A percentile compares a stretch with the other conserved stretches of the same genome.
Conservation (phyloP, 1,140 invertebrate species). For the Drosophila melanica region DNA sequence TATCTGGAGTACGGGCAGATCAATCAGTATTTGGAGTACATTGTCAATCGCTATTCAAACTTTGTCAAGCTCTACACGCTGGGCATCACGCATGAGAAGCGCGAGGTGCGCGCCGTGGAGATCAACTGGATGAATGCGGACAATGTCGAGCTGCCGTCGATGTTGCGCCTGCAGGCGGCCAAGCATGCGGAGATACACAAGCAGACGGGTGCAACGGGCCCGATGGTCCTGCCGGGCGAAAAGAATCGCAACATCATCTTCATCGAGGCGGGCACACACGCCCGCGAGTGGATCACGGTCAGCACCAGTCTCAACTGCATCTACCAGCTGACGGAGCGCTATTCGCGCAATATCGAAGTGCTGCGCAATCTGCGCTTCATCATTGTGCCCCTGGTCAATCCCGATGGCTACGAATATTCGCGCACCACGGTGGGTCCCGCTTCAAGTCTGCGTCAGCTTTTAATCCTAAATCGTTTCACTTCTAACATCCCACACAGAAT, state of each 20-base stretch:
- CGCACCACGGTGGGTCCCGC: conserved; percentile 64
- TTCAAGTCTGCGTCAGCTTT: background rate
- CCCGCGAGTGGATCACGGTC: conserved; percentile 88
- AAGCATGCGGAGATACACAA: conserved; percentile 2
- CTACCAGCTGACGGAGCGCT: conserved; percentile 85
- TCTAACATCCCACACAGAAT: conserved; percentile 55
- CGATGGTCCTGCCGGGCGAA: conserved; percentile 38
- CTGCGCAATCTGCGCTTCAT: conserved; percentile 87
- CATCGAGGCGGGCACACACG: conserved; percentile 87
- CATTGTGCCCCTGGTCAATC: conserved; percentile 86
- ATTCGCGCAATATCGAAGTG: conserved; percentile 78
- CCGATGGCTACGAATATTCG: conserved; percentile 85
- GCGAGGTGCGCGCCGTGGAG: conserved; percentile 85
- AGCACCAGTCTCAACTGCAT: conserved; percentile 87
- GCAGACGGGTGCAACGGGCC: conserved; percentile 14
- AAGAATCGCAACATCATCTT: conserved; percentile 77
- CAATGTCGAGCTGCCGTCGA: conserved; percentile 47
- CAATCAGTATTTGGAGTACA: conserved; percentile 80
- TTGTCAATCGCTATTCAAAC: conserved; percentile 84
- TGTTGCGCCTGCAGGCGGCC: conserved; percentile 38
- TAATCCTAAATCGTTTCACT: too few relatives aligned
- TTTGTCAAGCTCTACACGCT: conserved; percentile 84
- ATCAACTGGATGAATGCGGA: conserved; percentile 83
- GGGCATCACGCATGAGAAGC: conserved; percentile 85
- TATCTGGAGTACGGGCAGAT: conserved; percentile 77